Evolutionary conservation across 2,888 invertebrate species (phyloP), one percentile per base, ranked within the genome.

Genomic region (Eupithecia inturbata): DNA sequence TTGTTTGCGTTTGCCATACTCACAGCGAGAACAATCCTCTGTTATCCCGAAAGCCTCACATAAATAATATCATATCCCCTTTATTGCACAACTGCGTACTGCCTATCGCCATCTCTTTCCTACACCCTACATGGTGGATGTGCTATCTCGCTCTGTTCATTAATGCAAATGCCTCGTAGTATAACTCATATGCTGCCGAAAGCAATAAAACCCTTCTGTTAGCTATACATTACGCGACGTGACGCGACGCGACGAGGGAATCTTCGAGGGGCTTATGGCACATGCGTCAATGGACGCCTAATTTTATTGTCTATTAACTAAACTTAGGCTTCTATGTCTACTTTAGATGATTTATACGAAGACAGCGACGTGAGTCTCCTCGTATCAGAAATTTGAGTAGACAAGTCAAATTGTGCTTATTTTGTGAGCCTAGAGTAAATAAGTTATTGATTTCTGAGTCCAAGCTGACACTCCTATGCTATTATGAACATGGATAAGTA

Each of bases 151-250:
- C 9, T 22, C 39, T 19, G 26, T 70, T 75, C 72, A 84, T 84
- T 85, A 85, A 85, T 83, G 81, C 82, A 82, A 79, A 79, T 79
- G 76, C 74, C 75, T 78, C 63, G 75, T 72, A 76, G 80, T 69
- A 82, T 85, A 83, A 84, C 77, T 85, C 85, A 85, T 81, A 67
- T 68, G 63, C 45, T 72, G 68, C 72, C 67, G 53, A 74, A 76
- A 74, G 74, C 74, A 72, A 74, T 74, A 74, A 74, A 76, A 78
- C 72, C 78, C 67, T 72, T 74, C 60, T 70, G 70, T 36, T 72
- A 69, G 72, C 76, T 67, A 76, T 76, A 78, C 78, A 77, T 77
- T 77, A 74, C 73, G 19, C 19, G 1, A 14, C 39, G 9, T n/a
- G n/a, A n/a, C n/a, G n/a, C n/a, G n/a, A n/a, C n/a, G 69, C 45